Evolutionary conservation across 1,140 invertebrate species (phyloP), one percentile per base, ranked within the genome.

Genomic region (Chlorops oryzae): DNA sequence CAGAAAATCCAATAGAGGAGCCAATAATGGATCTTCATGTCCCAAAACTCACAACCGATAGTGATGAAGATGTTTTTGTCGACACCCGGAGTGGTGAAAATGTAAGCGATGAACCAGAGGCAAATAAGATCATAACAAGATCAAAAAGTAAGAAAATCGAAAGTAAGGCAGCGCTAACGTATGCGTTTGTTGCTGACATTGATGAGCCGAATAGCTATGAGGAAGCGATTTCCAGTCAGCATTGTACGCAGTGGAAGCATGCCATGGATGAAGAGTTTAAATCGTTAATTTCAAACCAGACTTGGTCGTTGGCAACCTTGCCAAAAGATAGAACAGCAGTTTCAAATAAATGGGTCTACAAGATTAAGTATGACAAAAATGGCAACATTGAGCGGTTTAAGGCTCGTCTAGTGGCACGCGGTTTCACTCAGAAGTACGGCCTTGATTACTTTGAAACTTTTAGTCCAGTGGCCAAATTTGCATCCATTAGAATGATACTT

Each of bases 271-370:
- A n/a, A n/a, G n/a, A n/a, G n/a, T n/a, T n/a, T n/a, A n/a, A n/a
- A n/a, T n/a, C n/a, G n/a, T n/a, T n/a, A n/a, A n/a, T n/a, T n/a
- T n/a, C n/a, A n/a, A n/a, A n/a, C n/a, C n/a, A n/a, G n/a, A n/a
- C n/a, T n/a, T n/a, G n/a, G n/a, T n/a, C n/a, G n/a, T n/a, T n/a
- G n/a, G n/a, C n/a, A n/a, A n/a, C n/a, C n/a, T n/a, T n/a, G n/a
- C n/a, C n/a, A n/a, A n/a, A n/a, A n/a, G n/a, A n/a, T n/a, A n/a
- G n/a, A n/a, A n/a, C n/a, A n/a, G n/a, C 42, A 21, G 39, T 60
- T 12, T 32, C 39, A 34, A 50, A 20, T 9, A 58, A 52, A 37
- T 59, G 71, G 71, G 59, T 77, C 6, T 72, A 59, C 48, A 53
- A 38, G 34, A 50, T 47, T 50, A 69, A 61, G 43, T 45, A 35